A percentile compares a stretch with the other conserved stretches of the same genome.
These are phyloP conservation scores for Cryptus viduatorius DNA, from an alignment of 2,888 invertebrate species.

Conservation along the genomic window DNA sequence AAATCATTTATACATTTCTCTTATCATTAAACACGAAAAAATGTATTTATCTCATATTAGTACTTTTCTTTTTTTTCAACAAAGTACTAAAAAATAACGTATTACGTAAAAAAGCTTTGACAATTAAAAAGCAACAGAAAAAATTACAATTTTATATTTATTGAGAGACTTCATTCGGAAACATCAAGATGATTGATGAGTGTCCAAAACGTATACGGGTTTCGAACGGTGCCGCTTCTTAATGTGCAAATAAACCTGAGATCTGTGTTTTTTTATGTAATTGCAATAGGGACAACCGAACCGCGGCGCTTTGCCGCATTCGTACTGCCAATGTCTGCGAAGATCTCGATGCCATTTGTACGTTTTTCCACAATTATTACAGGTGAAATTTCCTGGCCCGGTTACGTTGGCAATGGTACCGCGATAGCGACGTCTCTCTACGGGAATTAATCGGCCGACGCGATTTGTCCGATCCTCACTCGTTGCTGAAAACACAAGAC, in stretches of 20 bases:
- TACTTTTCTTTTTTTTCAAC: background rate
- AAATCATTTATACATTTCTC: slow-evolving; percentile 15
- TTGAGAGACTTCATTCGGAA: background rate
- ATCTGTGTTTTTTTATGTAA: slow-evolving; percentile 71
- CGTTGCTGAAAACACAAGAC: slow-evolving; percentile 62
- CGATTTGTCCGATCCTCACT: slow-evolving; percentile 41
- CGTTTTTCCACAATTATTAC: slow-evolving; percentile 78
- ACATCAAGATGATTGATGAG: slow-evolving; percentile 21
- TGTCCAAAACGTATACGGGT: slow-evolving; percentile 60
- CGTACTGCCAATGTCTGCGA: slow-evolving; percentile 74
- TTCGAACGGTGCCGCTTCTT: slow-evolving; percentile 58
- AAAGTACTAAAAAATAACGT: background rate
- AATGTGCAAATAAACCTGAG: slow-evolving; percentile 70
- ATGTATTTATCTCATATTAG: background rate
- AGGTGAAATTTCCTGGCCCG: slow-evolving; percentile 72
- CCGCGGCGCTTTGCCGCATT: slow-evolving; percentile 74
- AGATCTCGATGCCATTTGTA: slow-evolving; percentile 78
- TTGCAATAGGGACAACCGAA: slow-evolving; percentile 71
- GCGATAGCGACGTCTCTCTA: slow-evolving; percentile 16
- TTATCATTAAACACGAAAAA: background rate
- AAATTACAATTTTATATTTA: slow-evolving; percentile 5
- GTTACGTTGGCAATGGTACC: slow-evolving; percentile 26
- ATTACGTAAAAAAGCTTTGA: background rate
- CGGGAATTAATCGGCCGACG: background rate
- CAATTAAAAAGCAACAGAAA: background rate